These are phyloP conservation scores for Mus spicilegus DNA, from an alignment of 2,113 vertebrate genomes.

Conservation along the genomic window DNA sequence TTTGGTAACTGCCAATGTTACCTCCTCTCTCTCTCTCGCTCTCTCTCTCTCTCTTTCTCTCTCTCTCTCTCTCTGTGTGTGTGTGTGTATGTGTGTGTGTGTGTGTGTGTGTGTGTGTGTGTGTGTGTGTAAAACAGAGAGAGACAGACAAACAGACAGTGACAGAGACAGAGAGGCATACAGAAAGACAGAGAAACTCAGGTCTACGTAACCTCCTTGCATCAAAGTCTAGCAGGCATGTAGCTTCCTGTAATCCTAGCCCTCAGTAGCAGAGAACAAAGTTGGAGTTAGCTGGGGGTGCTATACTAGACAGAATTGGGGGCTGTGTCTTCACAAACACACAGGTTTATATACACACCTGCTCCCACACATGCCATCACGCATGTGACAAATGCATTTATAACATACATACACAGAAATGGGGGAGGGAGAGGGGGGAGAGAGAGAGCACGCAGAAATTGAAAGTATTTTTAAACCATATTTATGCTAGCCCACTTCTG, in stretches of 20 bases:
- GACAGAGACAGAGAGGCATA: background rate
- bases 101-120: background rate
- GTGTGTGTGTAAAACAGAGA: no score
- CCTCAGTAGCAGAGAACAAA: background rate
- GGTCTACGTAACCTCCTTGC: no score
- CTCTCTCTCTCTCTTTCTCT: background rate
- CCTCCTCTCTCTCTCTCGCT: background rate
- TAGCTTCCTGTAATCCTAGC: background rate
- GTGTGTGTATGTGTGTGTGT: background rate
- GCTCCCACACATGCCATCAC: no score
- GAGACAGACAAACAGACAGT: no score
- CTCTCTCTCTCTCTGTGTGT: background rate
- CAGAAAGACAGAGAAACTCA: background rate
- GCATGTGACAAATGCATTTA: background rate
- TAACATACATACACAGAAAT: background rate
- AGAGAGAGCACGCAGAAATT: background rate
- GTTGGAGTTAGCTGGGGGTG: background rate
- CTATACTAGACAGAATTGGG: background rate
- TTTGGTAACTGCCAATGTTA: background rate
- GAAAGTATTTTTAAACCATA: background rate
- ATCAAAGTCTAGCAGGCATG: no score
- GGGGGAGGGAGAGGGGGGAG: no score
- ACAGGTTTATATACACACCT: background rate
- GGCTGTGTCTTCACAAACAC: background rate
- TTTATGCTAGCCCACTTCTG: background rate